Conservation (phyloP, 2,797 vertebrate species). For the Buceros bicornis region DNA sequence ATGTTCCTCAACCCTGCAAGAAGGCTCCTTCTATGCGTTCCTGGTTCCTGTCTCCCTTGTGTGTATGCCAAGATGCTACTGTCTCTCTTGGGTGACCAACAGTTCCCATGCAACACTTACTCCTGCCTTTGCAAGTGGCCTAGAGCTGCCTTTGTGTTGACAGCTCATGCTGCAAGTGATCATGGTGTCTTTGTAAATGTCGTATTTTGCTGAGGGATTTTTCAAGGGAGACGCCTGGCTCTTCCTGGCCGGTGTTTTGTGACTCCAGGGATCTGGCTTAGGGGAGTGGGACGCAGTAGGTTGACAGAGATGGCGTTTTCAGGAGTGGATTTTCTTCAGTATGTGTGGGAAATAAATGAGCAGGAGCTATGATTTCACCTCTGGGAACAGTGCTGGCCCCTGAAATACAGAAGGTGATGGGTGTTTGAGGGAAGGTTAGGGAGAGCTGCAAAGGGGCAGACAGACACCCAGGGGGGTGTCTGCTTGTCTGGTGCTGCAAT, state of each 20-base stretch:
- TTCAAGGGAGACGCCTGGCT: too few species aligned
- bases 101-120: neutral
- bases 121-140: neutral
- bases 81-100: neutral
- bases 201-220: too few species aligned
- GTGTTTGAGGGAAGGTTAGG: neutral
- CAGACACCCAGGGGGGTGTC: neutral
- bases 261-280: neutral
- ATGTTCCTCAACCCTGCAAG: neutral
- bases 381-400: neutral
- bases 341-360: neutral
- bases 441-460: neutral
- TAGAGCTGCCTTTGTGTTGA: neutral
- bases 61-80: neutral
- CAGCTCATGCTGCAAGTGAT: neutral
- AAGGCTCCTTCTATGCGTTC: neutral
- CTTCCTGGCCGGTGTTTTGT: neutral
- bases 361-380: neutral
- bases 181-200: neutral
- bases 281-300: accelerated
- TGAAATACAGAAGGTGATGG: neutral
- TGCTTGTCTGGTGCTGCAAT: neutral
- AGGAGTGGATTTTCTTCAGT: neutral
- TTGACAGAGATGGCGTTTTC: neutral
- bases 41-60: neutral